Base-by-base conservation (phyloP, 1,140 invertebrate genomes). In the Sycophila sp. region DNA sequence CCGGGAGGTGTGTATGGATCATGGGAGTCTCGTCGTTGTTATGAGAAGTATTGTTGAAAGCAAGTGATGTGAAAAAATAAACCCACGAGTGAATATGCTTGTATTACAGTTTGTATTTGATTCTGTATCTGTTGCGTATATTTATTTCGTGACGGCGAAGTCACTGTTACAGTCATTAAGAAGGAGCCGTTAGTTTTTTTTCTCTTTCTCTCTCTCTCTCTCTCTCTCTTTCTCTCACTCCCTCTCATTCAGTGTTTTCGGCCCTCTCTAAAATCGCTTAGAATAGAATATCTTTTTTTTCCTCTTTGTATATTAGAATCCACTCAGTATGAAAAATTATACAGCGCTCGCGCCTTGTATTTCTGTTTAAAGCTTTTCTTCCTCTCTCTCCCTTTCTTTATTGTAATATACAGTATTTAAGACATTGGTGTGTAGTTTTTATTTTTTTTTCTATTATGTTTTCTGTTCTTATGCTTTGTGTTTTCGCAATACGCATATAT, bases 81-180 rank as follows among this genome's bases (percentile, higher is more conserved):
- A 65, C 53, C 60, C 55, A 59, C n/a, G 42, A 71, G 40, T 71
- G 42, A 65, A 70, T n/a, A n/a, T 70, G 68, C 26, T 71, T 71
- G 60, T 71, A 67, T n/a, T 67, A 72, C 64, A 76, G 74, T 81
- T 76, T 81, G 79, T 81, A 81, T 81, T 81, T 81, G 74, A 81
- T 80, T 72, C 70, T 62, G 70, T 72, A 72, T 67, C 63, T 53
- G 58, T 71, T 59, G 62, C 62, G 53, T 65, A 59, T 65, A 65
- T 65, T 17, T 59, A 38, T 65, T 49, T 38, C 11, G 55, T 67
- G 65, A 67, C 65, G 22, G 36, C 64, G 45, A 19, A 30, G 65
- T 67, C 53, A 67, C 65, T 47, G 65, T 66, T 67, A 67, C 65
- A 67, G 65, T 67, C 65, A 67, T 67, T 40, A n/a, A 55, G 26